Conservation (phyloP, 2,113 vertebrate species). For the Microcebus murinus region DNA sequence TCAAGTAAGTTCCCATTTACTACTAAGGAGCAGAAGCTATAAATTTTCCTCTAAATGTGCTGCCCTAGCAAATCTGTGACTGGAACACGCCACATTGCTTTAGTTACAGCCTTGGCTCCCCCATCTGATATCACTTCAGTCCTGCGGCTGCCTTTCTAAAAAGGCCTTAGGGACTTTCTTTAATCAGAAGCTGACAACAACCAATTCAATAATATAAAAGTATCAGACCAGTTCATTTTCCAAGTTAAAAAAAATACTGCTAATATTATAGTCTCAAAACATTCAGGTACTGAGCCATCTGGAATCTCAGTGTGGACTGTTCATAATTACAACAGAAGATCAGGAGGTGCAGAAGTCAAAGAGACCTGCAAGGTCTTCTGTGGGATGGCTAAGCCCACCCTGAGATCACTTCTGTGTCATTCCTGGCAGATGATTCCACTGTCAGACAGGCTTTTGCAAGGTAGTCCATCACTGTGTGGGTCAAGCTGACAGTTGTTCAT, state of each 20-base stretch:
- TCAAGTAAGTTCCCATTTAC: conserved; percentile 64
- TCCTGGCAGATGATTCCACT: neutral
- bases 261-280: conserved; percentile 43
- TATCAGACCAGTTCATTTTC: conserved; percentile 51
- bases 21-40: conserved; percentile 57
- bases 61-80: conserved; percentile 62
- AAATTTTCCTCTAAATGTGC: conserved; percentile 68
- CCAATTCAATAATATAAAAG: conserved; percentile 14
- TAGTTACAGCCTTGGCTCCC: neutral
- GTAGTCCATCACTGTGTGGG: neutral
- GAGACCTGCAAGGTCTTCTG: neutral
- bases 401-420: neutral
- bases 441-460: neutral
- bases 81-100: conserved; percentile 53
- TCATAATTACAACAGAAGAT: neutral
- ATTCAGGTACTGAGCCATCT: conserved; percentile 29
- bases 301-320: conserved; percentile 9
- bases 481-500: neutral
- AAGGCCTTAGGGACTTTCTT: neutral
- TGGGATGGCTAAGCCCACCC: neutral
- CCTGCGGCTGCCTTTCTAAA: neutral
- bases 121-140: neutral
- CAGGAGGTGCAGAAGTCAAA: neutral
- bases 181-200: conserved; percentile 29
- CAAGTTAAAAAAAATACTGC: conserved; percentile 51